These are phyloP conservation scores for Agapornis canus DNA, from an alignment of 2,797 vertebrate species.

Conservation along the genomic window DNA sequence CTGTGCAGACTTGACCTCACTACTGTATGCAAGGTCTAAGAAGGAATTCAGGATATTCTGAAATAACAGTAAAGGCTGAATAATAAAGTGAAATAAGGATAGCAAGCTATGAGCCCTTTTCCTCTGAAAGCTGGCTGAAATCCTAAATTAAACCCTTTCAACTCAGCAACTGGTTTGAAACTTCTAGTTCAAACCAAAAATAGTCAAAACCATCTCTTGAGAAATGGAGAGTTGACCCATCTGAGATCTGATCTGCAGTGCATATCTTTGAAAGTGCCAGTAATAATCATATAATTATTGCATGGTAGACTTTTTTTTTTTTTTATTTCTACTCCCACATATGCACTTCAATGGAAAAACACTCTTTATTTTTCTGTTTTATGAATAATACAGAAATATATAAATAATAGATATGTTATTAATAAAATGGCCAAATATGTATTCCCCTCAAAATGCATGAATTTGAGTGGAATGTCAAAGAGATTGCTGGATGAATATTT, in stretches of 20 bases:
- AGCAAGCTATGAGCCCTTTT: neutral
- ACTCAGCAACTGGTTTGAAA: neutral
- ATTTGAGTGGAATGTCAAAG: constrained; percentile 35
- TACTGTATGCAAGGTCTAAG: neutral
- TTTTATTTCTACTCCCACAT: neutral
- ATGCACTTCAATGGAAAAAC: neutral
- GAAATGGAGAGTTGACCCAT: neutral
- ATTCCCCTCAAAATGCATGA: neutral
- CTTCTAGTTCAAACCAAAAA: neutral
- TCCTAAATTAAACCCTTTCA: neutral
- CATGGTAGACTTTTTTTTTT: neutral
- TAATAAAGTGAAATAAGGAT: neutral
- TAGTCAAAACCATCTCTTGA: neutral
- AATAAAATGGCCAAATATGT: constrained; percentile 13
- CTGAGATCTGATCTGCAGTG: neutral
- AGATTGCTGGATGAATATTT: constrained; percentile 52
- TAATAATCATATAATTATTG: neutral
- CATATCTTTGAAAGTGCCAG: neutral
- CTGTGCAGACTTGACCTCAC: neutral
- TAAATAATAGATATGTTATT: constrained; percentile 53
- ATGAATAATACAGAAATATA: constrained; percentile 45
- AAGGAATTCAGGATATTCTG: neutral
- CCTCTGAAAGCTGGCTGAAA: neutral
- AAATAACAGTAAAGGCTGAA: neutral
- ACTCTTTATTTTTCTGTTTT: constrained; percentile 32